phyloP scores from a whole-genome alignment of 2,797 vertebrate genomes.

The Amniataba percoides region DNA sequence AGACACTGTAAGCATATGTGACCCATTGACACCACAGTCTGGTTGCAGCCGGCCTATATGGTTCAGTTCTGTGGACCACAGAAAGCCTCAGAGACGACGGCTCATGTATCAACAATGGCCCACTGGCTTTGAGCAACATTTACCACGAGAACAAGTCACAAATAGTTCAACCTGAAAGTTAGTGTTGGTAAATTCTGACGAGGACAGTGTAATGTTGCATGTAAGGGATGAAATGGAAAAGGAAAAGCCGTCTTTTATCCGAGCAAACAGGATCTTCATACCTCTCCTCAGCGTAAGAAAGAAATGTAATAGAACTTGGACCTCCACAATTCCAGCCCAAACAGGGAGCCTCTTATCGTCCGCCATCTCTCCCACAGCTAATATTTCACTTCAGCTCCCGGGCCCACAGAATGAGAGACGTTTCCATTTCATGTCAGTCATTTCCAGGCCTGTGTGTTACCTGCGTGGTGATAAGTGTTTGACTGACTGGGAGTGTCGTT shows the following conservation, averaged over 20 bases:
- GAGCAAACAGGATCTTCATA: slow-evolving; percentile 38
- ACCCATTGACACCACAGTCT: slow-evolving; percentile 74
- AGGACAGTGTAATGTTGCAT: slow-evolving; percentile 8
- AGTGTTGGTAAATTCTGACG: neutral
- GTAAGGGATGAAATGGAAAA: neutral
- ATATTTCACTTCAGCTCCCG: slow-evolving; percentile 81
- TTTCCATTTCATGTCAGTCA: slow-evolving; percentile 87
- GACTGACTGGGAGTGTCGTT: slow-evolving; percentile 84
- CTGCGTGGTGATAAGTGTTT: slow-evolving; percentile 87
- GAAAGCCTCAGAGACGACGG: slow-evolving; percentile 46
- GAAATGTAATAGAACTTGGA: slow-evolving; percentile 75
- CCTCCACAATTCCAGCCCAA: slow-evolving; percentile 76
- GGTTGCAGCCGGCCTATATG: slow-evolving; percentile 49
- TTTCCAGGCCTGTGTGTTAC: slow-evolving; percentile 84
- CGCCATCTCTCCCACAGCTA: slow-evolving; percentile 80
- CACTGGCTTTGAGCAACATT: slow-evolving; percentile 38
- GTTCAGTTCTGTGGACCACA: slow-evolving; percentile 56
- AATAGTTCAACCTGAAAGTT: slow-evolving; percentile 31
- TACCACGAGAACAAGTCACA: slow-evolving; percentile 33
- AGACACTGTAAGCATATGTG: slow-evolving; percentile 66
- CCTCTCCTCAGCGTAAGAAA: slow-evolving; percentile 40
- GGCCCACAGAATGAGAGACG: slow-evolving; percentile 82
- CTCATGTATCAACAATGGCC: slow-evolving; percentile 49
- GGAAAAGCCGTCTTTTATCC: slow-evolving; percentile 30
- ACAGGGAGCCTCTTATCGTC: slow-evolving; percentile 76